Evolutionary conservation across 2,113 vertebrate species (phyloP).

Genomic region (Zingel zingel): DNA sequence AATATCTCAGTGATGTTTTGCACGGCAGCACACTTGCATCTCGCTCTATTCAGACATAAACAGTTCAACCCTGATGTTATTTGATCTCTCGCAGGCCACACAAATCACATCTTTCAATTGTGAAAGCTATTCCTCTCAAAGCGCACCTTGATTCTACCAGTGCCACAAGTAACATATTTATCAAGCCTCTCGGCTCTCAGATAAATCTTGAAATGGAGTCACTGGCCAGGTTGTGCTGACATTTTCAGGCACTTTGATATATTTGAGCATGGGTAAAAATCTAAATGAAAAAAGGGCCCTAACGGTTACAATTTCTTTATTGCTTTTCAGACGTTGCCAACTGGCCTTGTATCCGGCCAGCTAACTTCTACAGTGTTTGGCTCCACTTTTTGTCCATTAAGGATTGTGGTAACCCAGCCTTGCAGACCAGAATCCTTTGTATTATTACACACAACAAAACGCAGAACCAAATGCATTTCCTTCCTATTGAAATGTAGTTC

Average conservation of each 20-base stretch:
- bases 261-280: slow-evolving; percentile 40
- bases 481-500: slow-evolving; percentile 23
- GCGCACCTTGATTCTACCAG: slow-evolving; percentile 10
- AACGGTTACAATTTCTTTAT: slow-evolving; percentile 31
- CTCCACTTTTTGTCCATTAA: slow-evolving; percentile 51
- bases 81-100: slow-evolving; percentile 28
- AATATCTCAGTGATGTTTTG: not conserved
- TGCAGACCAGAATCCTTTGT: slow-evolving; percentile 21
- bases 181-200: slow-evolving; percentile 26
- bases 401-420: slow-evolving; percentile 14
- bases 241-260: slow-evolving; percentile 34
- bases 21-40: slow-evolving; percentile 14
- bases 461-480: not conserved
- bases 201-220: slow-evolving; percentile 27
- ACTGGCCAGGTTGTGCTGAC: slow-evolving; percentile 35
- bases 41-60: slow-evolving; percentile 17
- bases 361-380: slow-evolving; percentile 20
- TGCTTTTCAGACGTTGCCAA: slow-evolving; percentile 27
- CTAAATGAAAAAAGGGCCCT: slow-evolving; percentile 25
- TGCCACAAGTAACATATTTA: slow-evolving; percentile 37
- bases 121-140: slow-evolving; percentile 27
- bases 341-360: slow-evolving; percentile 7
- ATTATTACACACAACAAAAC: slow-evolving; percentile 34
- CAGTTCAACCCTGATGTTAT: slow-evolving; percentile 29
- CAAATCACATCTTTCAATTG: slow-evolving; percentile 32